Conservation (phyloP, 2,113 vertebrate genomes). For the Falco punctatus region DNA sequence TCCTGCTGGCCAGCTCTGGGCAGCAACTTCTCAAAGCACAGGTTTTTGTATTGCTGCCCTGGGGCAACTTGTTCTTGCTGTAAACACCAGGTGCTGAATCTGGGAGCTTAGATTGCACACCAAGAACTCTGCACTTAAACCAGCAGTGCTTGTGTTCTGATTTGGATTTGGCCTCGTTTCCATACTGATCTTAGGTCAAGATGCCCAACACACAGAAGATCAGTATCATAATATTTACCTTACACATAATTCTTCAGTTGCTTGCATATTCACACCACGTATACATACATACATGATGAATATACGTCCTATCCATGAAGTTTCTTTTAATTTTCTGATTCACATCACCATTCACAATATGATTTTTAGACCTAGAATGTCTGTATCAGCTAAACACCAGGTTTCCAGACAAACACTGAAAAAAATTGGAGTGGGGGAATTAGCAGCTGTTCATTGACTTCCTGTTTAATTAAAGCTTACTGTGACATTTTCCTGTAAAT, state of each 20-base stretch:
- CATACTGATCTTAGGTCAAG: not conserved
- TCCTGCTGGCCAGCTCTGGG: not conserved
- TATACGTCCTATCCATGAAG: not conserved
- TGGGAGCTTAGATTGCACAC: not conserved
- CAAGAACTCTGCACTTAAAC: not conserved
- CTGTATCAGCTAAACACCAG: not conserved
- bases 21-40: not conserved
- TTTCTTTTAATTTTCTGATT: not conserved
- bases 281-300: not conserved
- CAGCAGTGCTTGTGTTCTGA: not conserved
- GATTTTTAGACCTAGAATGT: not conserved
- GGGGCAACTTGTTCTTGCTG: not conserved
- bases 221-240: rapidly evolving
- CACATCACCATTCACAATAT: not conserved
- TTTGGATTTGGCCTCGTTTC: not conserved
- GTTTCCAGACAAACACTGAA: not conserved
- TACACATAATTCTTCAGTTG: not conserved
- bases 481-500: not conserved
- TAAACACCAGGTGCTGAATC: not conserved
- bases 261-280: not conserved
- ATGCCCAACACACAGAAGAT: not conserved
- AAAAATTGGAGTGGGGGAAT: not conserved
- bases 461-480: conserved; percentile 17
- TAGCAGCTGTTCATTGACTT: not conserved
- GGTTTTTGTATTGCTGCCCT: not conserved